Base-by-base conservation (phyloP, 2,113 vertebrate genomes). In the Thomomys bottae region DNA sequence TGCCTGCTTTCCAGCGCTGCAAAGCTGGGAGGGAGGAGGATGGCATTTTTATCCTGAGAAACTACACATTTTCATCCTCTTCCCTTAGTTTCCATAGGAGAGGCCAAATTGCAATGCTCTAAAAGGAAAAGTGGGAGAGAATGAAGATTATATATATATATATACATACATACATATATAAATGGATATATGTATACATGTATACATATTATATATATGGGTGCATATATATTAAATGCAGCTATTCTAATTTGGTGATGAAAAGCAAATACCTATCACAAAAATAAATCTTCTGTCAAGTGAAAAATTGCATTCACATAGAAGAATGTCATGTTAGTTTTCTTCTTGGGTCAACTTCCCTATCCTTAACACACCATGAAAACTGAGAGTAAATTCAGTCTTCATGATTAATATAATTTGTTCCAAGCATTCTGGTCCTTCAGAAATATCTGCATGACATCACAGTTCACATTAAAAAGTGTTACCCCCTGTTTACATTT, bases 261-360 rank as follows among this genome's bases (percentile, higher is more conserved):
- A 96, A 96, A 95, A 95, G 95, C 94, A 95, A 95, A 95, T 77
- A 95, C 42, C 86, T 70, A 76, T 86, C 92, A 86, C n/a, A 95
- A 42, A 66, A 94, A 94, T 15, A 85, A 88, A 83, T 70, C 85
- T 84, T 79, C 87, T 82, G 82, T 88, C 72, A 91, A 88, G 82
- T 73, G 93, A 92, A 94, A 94, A 95, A 95, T 91, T 87, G 79
- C 91, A 82, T 76, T 34, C 1, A 14, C 42, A 34, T 61, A 80
- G 73, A 87, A 85, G 89, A 86, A 67, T 42, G 71, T 64, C 86
- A 81, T 90, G 87, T 89, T 94, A 90, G 94, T 80, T 88, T 88
- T 95, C 92, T 95, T 94, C 95, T 73, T 94, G 92, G 83, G 90
- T 87, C 92, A 95, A 95, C 72, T 93, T 68, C 72, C 96, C 59